A percentile compares a stretch with the other conserved stretches of the same genome.
These are phyloP conservation scores for Amphipyra berbera DNA, from an alignment of 2,888 invertebrate species.

Conservation along the genomic window DNA sequence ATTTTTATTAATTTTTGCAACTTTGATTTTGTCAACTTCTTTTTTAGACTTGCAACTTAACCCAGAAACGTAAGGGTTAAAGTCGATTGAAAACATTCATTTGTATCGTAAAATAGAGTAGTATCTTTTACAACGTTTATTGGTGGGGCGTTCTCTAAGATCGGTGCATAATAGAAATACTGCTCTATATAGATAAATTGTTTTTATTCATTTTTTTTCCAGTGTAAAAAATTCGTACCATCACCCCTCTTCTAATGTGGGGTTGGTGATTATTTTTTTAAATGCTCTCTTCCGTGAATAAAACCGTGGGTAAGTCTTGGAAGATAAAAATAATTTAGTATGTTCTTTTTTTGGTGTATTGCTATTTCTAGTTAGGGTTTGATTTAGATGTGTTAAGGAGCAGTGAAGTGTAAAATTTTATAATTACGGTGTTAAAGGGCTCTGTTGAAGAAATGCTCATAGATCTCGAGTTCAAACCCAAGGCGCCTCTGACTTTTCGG, in stretches of 20 bases:
- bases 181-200: slow-evolving; percentile 78
- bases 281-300: slow-evolving; percentile 65
- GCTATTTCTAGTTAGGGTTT: slow-evolving; percentile 52
- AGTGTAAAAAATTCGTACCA: slow-evolving; percentile 57
- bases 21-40: slow-evolving; percentile 20
- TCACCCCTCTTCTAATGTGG: slow-evolving; percentile 81
- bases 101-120: slow-evolving; percentile 20
- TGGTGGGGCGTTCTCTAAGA: slow-evolving; percentile 59
- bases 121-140: slow-evolving; percentile 55
- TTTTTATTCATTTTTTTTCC: slow-evolving; percentile 72
- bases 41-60: slow-evolving; percentile 13
- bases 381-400: slow-evolving; percentile 60
- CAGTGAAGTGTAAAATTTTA: slow-evolving; percentile 48
- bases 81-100: slow-evolving; percentile 29
- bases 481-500: no score
- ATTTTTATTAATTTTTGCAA: slow-evolving; percentile 39
- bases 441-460: no score
- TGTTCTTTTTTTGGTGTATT: slow-evolving; percentile 25
- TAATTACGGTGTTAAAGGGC: slow-evolving; percentile 2
- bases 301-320: slow-evolving; percentile 81
- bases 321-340: slow-evolving; percentile 42
- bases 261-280: slow-evolving; percentile 66
- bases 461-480: no score
- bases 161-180: slow-evolving; percentile 47
- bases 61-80: slow-evolving; percentile 46